Percentiles rank a stretch among this genome's conserved stretches.
phyloP scores from a whole-genome alignment of 2,113 vertebrate species.

The Indicator indicator region DNA sequence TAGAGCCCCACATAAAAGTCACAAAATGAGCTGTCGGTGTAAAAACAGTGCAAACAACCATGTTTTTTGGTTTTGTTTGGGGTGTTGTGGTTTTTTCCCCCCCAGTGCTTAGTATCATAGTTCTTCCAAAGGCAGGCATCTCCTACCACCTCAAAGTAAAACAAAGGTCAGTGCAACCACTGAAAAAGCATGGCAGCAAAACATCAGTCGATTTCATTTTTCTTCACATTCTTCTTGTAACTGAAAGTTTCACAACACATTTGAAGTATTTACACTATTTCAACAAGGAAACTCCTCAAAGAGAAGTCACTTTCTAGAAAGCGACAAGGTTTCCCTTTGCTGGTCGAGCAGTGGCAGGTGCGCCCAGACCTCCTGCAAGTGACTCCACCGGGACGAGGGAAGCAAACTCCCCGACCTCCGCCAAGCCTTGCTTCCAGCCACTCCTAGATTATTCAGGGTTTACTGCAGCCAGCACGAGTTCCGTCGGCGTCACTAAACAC shows the following conservation, averaged over 20 bases:
- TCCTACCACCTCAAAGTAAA: background rate
- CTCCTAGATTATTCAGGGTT: background rate
- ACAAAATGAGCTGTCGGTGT: accelerated
- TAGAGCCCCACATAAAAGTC: background rate
- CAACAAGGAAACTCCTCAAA: background rate
- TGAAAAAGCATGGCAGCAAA: background rate
- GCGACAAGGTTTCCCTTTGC: background rate
- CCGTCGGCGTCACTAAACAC: accelerated
- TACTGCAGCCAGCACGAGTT: accelerated
- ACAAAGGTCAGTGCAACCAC: background rate
- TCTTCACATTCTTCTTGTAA: background rate
- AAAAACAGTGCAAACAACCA: background rate
- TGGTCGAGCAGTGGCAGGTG: background rate
- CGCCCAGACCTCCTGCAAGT: accelerated
- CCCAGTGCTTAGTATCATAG: background rate
- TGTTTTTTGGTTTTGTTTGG: background rate
- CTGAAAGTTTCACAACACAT: background rate
- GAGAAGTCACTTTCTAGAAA: too few species aligned
- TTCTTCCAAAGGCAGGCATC: background rate
- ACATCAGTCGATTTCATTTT: background rate
- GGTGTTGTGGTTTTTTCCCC: background rate
- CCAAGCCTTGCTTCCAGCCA: background rate
- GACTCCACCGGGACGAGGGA: accelerated
- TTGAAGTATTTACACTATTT: background rate
- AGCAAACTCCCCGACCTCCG: too few species aligned